Percentiles rank a stretch among this genome's conserved stretches.
Conservation (phyloP, 2,888 invertebrate species). For the Caenorhabditis sp. region DNA sequence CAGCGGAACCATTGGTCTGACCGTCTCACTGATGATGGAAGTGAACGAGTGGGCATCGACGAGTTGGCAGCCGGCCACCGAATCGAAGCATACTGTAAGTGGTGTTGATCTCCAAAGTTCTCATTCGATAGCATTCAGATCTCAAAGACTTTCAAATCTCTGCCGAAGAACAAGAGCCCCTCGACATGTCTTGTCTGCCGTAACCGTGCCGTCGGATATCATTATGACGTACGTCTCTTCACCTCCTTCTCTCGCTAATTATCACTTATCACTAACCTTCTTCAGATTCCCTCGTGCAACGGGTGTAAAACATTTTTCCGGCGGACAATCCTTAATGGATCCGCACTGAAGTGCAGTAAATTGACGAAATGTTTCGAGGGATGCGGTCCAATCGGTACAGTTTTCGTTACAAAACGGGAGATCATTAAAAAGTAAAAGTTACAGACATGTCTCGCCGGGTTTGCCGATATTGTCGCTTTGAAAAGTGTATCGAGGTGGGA, state of each 20-base stretch:
- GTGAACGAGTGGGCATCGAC: background rate
- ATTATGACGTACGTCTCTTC: constrained; percentile 53
- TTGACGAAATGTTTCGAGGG: constrained; percentile 23
- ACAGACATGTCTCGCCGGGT: constrained; percentile 9
- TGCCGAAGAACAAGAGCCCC: constrained; percentile 29
- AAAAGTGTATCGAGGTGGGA: constrained; percentile 14
- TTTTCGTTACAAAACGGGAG: background rate
- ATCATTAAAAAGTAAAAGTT: background rate
- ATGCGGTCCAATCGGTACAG: background rate
- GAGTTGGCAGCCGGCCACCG: background rate
- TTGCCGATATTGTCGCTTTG: constrained; percentile 43
- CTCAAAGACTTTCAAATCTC: background rate
- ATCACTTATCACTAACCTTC: background rate
- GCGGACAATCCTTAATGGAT: constrained; percentile 10
- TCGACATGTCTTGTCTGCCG: constrained; percentile 53
- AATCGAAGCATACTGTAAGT: background rate
- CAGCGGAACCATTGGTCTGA: background rate
- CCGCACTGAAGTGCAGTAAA: constrained; percentile 4
- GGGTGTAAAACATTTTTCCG: constrained; percentile 55
- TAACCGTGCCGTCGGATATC: constrained; percentile 56
- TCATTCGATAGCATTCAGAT: background rate
- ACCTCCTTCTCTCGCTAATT: background rate
- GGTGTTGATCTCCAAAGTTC: background rate
- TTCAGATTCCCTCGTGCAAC: constrained; percentile 51
- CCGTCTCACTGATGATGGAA: background rate